Base-by-base conservation (phyloP, 2,113 vertebrate species). In the Solenodon paradoxus region DNA sequence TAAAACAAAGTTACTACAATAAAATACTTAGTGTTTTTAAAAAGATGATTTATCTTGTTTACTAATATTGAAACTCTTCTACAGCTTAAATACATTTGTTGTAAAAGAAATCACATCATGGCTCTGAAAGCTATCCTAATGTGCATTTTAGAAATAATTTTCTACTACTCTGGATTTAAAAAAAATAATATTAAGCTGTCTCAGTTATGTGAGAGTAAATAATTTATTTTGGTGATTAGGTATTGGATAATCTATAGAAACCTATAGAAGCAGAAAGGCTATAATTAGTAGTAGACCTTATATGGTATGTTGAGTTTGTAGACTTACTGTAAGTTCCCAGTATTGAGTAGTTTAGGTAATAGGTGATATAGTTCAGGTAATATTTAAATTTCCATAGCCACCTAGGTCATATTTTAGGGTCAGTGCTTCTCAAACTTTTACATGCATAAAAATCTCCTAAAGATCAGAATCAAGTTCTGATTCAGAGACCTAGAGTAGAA, bases 121-220 rank as follows among this genome's bases (percentile, higher is more conserved):
- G 42, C 51, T 95, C 87, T 82, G 74, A 86, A 90, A 95, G 26
- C 38, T 90, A 42, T 93, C 28, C 30, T 28, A 57, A 32, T 85
- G 17, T 95, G 30, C 16, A 51, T 53, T 66, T 94, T 57, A 78
- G 32, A 84, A 83, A 84, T 78, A 7, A 57, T 77, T 92, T 96
- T 75, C 74, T 59, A 7, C 24, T n/a, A n/a, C n/a, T n/a, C n/a
- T n/a, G n/a, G n/a, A n/a, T n/a, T n/a, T n/a, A n/a, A n/a, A n/a
- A n/a, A n/a, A n/a, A 81, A 51, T 35, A 85, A 85, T n/a, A 92
- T 32, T 86, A 35, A 55, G 20, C 38, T 75, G 7, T 84, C 15
- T 74, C 63, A 85, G 51, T 84, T 85, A 42, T 75, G 26, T 63
- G 59, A 22, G 51, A 86, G 20, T 85, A 77, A 30, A 75, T 80